phyloP scores from a whole-genome alignment of 2,888 invertebrate species.

The Geophilus truncorum region DNA sequence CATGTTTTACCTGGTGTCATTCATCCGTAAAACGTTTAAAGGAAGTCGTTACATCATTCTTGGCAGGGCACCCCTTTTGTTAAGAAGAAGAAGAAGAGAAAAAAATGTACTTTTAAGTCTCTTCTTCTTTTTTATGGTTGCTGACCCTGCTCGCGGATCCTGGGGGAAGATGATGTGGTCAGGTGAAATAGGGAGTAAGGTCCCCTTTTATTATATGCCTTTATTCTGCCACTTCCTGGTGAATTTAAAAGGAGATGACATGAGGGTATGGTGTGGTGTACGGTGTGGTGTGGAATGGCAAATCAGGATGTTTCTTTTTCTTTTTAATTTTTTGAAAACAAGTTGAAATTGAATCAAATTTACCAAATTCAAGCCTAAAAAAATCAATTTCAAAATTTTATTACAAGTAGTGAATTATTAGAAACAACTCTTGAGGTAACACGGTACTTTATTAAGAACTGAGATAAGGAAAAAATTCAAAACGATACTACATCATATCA shows the following conservation, averaged over 20 bases:
- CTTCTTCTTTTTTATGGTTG: conserved; percentile 19
- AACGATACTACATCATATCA: neutral
- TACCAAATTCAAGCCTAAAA: neutral
- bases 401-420: too few relatives aligned
- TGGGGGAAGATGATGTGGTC: conserved; percentile 19
- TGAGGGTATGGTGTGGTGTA: too few relatives aligned
- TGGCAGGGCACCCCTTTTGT: conserved; percentile 23
- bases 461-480: neutral
- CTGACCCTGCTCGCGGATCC: neutral
- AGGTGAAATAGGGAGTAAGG: conserved; percentile 4
- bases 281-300: neutral
- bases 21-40: neutral
- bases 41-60: conserved; percentile 24
- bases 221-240: conserved; percentile 12
- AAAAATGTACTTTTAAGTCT: conserved; percentile 11
- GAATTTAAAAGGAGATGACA: conserved; percentile 6
- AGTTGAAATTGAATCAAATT: too few relatives aligned
- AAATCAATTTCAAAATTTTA: too few relatives aligned
- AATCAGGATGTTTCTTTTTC: neutral
- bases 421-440: too few relatives aligned
- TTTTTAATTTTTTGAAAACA: neutral
- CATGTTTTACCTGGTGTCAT: neutral
- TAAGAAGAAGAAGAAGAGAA: neutral
- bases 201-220: conserved; percentile 15
- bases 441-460: neutral